Evolutionary conservation across 2,797 vertebrate species (phyloP), one percentile per base, ranked within the genome.

Genomic region (Sylvia borin): DNA sequence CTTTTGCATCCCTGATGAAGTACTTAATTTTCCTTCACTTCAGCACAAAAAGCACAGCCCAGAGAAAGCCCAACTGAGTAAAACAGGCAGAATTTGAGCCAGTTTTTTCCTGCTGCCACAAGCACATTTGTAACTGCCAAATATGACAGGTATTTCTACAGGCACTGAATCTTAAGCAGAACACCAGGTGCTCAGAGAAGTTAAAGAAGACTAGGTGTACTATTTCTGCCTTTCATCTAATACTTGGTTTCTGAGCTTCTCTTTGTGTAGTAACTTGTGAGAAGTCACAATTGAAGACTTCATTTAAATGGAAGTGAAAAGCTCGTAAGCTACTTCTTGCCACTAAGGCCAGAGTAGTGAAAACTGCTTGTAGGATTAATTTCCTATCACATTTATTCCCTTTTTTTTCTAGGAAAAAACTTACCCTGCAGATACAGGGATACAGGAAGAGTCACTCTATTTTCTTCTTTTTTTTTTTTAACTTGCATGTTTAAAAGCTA

Each of bases 31-130:
- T 80, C 21, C 38, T 84, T 75, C 29, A 64, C 2, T 2, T 61
- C 16, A 4, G 50, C 66, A 84, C 36, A 61, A 65, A 91, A 82
- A 89, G 20, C 73, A 82, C 75, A 78, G 11, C 18, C 26, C 26
- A 60, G 75, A 91, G 71, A 79, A 76, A 89, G 45, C 36, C 29
- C 10, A 17, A 9, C 34, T 57, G 50, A 85, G 38, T 96, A 82
- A 93, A 96, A 92, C 0, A 3, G 89, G 45, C 0, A 0, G 50
- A 85, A 85, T 75, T 82, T 85, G 65, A 91, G 77, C 92, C 88
- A 95, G 53, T 85, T 85, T 91, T 91, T 94, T 96, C 81, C 78
- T 93, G 92, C 93, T 96, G 68, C 81, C 68, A 89, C 92, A 94
- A 93, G 92, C 64, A 21, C 65, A 80, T 95, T 88, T 86, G 29